Percentiles rank a stretch among this genome's conserved stretches.
phyloP scores from a whole-genome alignment of 2,113 vertebrate species.

The Dromaius novaehollandiae region DNA sequence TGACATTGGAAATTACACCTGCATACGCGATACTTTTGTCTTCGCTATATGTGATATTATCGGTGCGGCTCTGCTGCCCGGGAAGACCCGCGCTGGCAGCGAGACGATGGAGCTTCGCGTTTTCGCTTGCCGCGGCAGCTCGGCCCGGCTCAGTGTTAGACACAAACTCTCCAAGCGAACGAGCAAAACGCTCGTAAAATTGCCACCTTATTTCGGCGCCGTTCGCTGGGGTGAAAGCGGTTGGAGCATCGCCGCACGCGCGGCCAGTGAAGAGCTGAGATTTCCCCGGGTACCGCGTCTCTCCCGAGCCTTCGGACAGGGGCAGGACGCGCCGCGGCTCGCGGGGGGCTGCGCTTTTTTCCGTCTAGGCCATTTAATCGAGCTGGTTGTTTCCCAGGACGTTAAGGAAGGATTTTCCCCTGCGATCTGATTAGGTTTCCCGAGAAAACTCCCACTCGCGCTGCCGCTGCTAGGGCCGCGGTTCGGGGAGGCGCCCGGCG shows the following conservation, averaged over 20 bases:
- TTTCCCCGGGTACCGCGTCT: too few relatives aligned
- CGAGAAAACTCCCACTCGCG: conserved; percentile 15
- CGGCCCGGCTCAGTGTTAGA: too few relatives aligned
- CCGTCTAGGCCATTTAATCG: background rate
- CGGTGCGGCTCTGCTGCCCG: background rate
- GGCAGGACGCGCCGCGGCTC: too few relatives aligned
- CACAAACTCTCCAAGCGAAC: too few relatives aligned
- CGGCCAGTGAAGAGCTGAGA: too few relatives aligned
- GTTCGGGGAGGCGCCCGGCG: background rate
- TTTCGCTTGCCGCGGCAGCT: too few relatives aligned
- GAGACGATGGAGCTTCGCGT: background rate
- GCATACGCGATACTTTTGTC: conserved; percentile 4
- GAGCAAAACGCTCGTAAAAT: too few relatives aligned
- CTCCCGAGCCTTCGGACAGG: too few relatives aligned
- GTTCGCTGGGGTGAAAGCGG: too few relatives aligned
- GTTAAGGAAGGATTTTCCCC: conserved; percentile 53
- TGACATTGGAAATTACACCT: conserved; percentile 52
- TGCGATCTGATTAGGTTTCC: conserved; percentile 45
- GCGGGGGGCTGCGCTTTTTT: background rate
- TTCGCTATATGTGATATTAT: background rate
- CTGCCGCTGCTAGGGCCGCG: background rate
- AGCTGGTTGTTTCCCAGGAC: conserved; percentile 3
- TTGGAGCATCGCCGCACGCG: too few relatives aligned
- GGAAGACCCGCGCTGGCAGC: background rate
- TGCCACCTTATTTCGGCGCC: too few relatives aligned